A percentile compares a stretch with the other conserved stretches of the same genome.
phyloP scores from a whole-genome alignment of 1,140 invertebrate species.

The Leptopilina clavipes region DNA sequence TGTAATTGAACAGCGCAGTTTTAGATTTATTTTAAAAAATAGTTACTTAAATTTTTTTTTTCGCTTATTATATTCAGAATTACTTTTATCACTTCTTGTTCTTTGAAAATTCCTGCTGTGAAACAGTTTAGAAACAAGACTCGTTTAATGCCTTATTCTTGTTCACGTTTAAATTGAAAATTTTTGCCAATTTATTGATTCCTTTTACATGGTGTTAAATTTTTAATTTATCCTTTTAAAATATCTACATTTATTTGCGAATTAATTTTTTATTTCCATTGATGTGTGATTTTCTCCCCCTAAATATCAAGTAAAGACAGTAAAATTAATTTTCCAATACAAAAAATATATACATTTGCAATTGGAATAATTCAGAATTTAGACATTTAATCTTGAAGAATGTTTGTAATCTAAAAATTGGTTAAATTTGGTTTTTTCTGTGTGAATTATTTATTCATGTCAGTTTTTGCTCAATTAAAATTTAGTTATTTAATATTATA shows the following conservation, averaged over 20 bases:
- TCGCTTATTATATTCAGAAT: conserved; percentile 29
- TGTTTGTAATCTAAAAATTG: too few species aligned
- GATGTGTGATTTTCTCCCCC: too few species aligned
- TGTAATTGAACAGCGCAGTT: neutral
- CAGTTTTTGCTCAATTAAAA: too few species aligned
- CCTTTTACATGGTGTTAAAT: neutral
- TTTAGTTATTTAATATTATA: too few species aligned
- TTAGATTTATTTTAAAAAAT: neutral
- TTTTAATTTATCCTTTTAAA: neutral
- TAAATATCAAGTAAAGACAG: neutral
- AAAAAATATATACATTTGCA: too few species aligned
- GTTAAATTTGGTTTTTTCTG: too few species aligned
- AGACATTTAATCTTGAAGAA: too few species aligned
- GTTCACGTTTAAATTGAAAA: conserved; percentile 44
- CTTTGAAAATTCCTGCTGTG: conserved; percentile 47
- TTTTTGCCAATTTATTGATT: neutral
- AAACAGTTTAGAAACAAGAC: conserved; percentile 45
- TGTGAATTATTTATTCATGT: too few species aligned
- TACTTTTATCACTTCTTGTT: conserved; percentile 44
- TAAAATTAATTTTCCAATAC: neutral
- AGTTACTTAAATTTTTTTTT: neutral
- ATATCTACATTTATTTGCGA: neutral
- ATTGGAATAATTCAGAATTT: too few species aligned
- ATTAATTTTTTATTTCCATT: too few species aligned
- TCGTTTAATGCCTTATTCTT: conserved; percentile 57